Conservation (phyloP, 2,888 invertebrate species). For the Drosophila imparisetae region DNA sequence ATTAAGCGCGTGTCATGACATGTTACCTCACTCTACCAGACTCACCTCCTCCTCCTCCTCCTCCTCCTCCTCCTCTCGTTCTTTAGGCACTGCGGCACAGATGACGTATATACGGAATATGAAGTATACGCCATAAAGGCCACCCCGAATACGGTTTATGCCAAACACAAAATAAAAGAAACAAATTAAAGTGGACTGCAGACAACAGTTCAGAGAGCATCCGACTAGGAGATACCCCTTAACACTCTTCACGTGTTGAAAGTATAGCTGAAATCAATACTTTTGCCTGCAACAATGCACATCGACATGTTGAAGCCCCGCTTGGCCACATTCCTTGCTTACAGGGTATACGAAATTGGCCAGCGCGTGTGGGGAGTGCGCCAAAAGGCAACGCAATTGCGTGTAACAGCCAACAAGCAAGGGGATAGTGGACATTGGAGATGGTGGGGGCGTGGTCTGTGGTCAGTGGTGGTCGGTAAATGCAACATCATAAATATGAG, state of each 20-base stretch:
- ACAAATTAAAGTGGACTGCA: constrained; percentile 68
- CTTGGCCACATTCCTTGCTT: not conserved
- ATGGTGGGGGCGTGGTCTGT: not conserved
- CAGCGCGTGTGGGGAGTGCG: constrained; percentile 17
- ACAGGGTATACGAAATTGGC: constrained; percentile 22
- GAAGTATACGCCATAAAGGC: constrained; percentile 55
- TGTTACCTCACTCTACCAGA: constrained; percentile 17
- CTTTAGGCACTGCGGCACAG: constrained; percentile 30
- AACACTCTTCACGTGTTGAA: too few relatives aligned
- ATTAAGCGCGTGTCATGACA: constrained; percentile 74
- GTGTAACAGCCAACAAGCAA: constrained; percentile 31
- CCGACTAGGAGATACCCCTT: not conserved
- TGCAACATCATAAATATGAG: constrained; percentile 57
- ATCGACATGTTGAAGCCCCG: not conserved
- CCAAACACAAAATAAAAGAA: constrained; percentile 19
- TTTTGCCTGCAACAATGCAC: not conserved
- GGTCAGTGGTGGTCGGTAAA: constrained; percentile 33
- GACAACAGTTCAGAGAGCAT: not conserved
- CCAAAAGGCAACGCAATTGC: constrained; percentile 59
- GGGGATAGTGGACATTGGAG: not conserved
- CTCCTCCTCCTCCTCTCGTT: not conserved
- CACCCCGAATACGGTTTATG: constrained; percentile 24
- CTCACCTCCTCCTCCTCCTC: not conserved
- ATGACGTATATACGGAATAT: constrained; percentile 72
- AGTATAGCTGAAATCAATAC: not conserved